These are phyloP conservation scores for Gortyna flavago DNA, from an alignment of 2,888 invertebrate species.

Conservation along the genomic window DNA sequence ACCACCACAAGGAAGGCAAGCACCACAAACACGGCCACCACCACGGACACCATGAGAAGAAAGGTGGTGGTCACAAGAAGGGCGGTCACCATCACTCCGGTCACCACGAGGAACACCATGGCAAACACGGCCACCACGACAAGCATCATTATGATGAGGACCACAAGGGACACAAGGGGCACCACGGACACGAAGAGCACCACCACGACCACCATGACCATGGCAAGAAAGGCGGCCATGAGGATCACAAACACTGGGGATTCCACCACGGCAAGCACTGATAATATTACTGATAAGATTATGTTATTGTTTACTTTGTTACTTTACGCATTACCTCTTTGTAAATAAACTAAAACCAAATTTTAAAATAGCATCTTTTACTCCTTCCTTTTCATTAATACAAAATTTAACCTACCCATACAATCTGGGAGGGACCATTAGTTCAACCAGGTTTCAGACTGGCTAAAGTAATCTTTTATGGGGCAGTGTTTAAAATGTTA, in stretches of 20 bases:
- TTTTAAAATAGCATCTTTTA: constrained; percentile 36
- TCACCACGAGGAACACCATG: constrained; percentile 94
- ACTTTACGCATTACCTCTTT: constrained; percentile 77
- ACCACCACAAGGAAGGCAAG: constrained; percentile 95
- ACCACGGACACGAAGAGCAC: constrained; percentile 94
- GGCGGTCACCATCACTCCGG: constrained; percentile 94
- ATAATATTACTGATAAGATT: constrained; percentile 74
- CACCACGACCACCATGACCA: constrained; percentile 93
- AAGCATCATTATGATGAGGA: constrained; percentile 95
- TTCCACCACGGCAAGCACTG: constrained; percentile 91
- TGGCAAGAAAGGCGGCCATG: constrained; percentile 94
- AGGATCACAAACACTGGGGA: constrained; percentile 94
- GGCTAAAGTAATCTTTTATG: too few relatives aligned
- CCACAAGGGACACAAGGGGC: constrained; percentile 94
- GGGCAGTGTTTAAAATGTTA: too few relatives aligned
- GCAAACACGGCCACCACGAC: constrained; percentile 95
- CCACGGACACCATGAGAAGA: constrained; percentile 94
- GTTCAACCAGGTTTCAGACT: too few relatives aligned
- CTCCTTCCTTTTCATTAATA: not conserved
- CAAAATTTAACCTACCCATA: not conserved
- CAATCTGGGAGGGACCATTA: not conserved
- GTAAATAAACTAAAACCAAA: constrained; percentile 81
- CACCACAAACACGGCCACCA: constrained; percentile 95
- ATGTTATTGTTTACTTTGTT: constrained; percentile 77
- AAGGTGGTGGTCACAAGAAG: constrained; percentile 95